Conservation (phyloP, 2,888 invertebrate genomes). For the Nomada flava region DNA sequence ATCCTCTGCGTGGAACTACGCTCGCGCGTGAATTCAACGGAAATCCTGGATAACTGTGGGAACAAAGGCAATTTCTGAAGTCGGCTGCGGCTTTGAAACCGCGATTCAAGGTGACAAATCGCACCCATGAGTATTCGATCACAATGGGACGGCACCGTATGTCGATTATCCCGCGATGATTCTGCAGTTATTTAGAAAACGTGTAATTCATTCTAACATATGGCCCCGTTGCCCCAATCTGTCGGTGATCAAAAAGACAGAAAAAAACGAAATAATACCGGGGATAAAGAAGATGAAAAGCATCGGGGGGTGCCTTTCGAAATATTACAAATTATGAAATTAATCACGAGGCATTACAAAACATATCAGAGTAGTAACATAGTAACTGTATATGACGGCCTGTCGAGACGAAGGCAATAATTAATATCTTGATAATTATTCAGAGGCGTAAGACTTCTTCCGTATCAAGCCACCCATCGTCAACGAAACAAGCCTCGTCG, state of each 20-base stretch:
- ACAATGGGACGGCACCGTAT: constrained; percentile 20
- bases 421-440: not conserved
- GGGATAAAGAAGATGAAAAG: not conserved
- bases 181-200: constrained; percentile 22
- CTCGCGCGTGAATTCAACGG: constrained; percentile 37
- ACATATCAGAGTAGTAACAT: not conserved
- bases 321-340: not conserved
- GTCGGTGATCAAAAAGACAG: not conserved
- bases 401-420: not conserved
- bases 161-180: constrained; percentile 32
- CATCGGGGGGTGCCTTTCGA: not conserved
- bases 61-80: constrained; percentile 26
- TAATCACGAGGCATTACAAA: not conserved
- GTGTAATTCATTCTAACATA: not conserved
- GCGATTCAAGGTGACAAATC: constrained; percentile 48
- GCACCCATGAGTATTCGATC: constrained; percentile 63
- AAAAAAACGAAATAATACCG: not conserved
- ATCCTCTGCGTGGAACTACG: constrained; percentile 29
- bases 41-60: constrained; percentile 42
- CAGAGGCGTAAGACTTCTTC: not conserved
- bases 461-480: too few relatives aligned
- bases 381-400: too few relatives aligned
- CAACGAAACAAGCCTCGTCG: too few relatives aligned
- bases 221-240: constrained; percentile 7
- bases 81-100: not conserved